A percentile compares a stretch with the other conserved stretches of the same genome.
phyloP scores from a whole-genome alignment of 1,140 invertebrate genomes.

The Dinoponera quadriceps region DNA sequence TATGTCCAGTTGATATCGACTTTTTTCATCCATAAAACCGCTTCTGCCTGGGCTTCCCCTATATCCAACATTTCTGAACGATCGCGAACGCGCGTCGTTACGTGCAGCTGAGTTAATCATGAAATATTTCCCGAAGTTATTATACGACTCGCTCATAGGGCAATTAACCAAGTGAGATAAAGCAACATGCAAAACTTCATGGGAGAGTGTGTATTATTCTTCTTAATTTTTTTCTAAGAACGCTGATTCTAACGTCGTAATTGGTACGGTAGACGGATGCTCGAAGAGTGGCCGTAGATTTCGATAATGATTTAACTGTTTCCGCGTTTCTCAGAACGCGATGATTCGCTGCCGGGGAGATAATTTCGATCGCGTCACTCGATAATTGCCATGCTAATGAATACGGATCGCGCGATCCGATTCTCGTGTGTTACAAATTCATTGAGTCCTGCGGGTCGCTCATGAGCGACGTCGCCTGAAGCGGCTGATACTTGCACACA shows the following conservation, averaged over 20 bases:
- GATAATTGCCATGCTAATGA: conserved; percentile 22
- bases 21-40: too few relatives aligned
- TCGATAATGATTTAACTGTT: conserved; percentile 24
- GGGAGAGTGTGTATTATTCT: background rate
- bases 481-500: conserved; percentile 10
- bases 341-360: conserved; percentile 35
- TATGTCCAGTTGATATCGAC: too few relatives aligned
- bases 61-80: too few relatives aligned
- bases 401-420: background rate
- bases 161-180: background rate
- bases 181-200: conserved; percentile 10
- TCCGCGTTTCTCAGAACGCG: conserved; percentile 42
- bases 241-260: conserved; percentile 3
- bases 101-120: background rate
- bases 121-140: conserved; percentile 11
- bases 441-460: conserved; percentile 7
- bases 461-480: background rate
- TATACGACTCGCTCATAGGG: background rate
- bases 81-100: too few relatives aligned
- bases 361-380: conserved; percentile 35
- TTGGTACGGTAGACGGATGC: conserved; percentile 14
- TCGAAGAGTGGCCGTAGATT: conserved; percentile 20
- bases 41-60: too few relatives aligned
- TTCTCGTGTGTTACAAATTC: conserved; percentile 15
- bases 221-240: conserved; percentile 39